These are phyloP conservation scores for Saturnia pavonia DNA, from an alignment of 2,888 invertebrate species.

Conservation along the genomic window DNA sequence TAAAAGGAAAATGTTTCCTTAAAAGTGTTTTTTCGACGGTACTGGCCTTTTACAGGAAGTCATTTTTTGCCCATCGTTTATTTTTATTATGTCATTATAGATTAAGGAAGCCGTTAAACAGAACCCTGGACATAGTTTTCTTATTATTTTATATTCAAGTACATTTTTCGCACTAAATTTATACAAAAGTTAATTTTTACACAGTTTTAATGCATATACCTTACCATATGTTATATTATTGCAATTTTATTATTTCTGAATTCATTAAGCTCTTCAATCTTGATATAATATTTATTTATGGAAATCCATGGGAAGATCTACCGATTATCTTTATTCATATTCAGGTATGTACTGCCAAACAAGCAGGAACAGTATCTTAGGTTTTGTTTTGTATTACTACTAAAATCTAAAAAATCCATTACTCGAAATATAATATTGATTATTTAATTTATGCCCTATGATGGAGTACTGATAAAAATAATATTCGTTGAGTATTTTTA, in stretches of 20 bases:
- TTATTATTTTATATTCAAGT: background rate
- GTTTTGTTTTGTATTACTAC: background rate
- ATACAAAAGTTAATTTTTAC: background rate
- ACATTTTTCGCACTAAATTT: background rate
- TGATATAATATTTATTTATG: background rate
- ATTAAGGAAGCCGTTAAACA: conserved; percentile 12
- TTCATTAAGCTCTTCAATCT: background rate
- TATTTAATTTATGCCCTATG: background rate
- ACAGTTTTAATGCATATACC: background rate
- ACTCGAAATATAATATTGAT: background rate
- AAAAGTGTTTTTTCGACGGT: conserved; percentile 10
- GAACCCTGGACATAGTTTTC: background rate
- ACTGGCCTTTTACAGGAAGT: conserved; percentile 16
- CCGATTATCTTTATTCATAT: background rate
- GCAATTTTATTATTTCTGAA: background rate
- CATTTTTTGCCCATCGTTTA: conserved; percentile 21
- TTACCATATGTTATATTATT: too few species aligned
- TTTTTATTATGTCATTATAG: conserved; percentile 22
- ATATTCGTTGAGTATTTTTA: background rate
- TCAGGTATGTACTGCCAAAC: background rate
- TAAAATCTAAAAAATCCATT: background rate
- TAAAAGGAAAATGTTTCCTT: conserved; percentile 25
- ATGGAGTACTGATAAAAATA: background rate
- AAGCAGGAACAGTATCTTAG: background rate
- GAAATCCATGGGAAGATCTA: background rate